Percentiles rank a stretch among this genome's conserved stretches.
Evolutionary conservation across 2,797 vertebrate species (phyloP).

Genomic region (Semaprochilodus insignis): DNA sequence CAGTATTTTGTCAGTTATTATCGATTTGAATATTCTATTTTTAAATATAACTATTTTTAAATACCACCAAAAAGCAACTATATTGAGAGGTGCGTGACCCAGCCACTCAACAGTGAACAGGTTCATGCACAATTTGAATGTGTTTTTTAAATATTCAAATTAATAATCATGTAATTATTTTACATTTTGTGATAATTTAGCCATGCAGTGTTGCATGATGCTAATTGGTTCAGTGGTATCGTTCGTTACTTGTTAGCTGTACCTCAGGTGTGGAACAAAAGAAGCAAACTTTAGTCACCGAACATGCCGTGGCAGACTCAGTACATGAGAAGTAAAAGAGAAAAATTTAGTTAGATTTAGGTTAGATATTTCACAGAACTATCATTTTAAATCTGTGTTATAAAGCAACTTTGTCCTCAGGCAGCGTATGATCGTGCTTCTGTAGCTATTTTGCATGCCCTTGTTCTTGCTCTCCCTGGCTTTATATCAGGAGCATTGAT

Average conservation of each 20-base stretch:
- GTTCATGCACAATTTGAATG: no score
- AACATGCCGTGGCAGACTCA: neutral
- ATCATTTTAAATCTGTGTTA: neutral
- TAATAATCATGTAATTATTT: no score
- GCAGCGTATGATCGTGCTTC: neutral
- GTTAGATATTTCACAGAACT: neutral
- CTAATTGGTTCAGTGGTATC: neutral
- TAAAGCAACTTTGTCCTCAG: neutral
- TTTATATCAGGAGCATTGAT: conserved; percentile 9
- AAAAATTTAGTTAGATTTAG: neutral
- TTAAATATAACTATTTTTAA: no score
- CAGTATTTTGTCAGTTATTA: no score
- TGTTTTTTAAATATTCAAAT: no score
- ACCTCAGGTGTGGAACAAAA: neutral
- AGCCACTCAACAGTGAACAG: no score
- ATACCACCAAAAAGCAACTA: no score
- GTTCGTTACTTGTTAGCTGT: neutral
- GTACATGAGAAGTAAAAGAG: neutral
- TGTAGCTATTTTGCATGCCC: conserved; percentile 8
- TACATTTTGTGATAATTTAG: neutral
- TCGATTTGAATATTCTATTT: no score
- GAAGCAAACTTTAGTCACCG: neutral
- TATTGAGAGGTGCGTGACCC: no score
- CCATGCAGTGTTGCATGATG: neutral
- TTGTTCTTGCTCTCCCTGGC: conserved; percentile 13